A percentile compares a stretch with the other conserved stretches of the same genome.
These are phyloP conservation scores for Malurus leucopterus DNA, from an alignment of 2,797 vertebrate genomes.

Conservation along the genomic window DNA sequence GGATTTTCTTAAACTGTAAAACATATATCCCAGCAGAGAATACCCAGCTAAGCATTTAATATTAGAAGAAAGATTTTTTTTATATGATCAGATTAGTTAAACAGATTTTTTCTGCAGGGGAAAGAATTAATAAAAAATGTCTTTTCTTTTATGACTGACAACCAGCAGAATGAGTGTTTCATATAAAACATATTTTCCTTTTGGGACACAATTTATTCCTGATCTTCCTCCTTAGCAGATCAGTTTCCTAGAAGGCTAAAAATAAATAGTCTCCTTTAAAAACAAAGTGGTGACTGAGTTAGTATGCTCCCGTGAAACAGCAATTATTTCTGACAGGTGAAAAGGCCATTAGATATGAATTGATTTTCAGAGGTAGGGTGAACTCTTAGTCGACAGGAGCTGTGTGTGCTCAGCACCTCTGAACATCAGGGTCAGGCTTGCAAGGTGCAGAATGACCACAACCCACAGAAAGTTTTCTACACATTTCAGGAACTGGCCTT, in stretches of 20 bases:
- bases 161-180: conserved; percentile 26
- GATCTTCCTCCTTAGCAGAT: not conserved
- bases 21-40: not conserved
- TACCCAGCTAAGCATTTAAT: conserved; percentile 1
- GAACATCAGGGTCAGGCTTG: conserved; percentile 14
- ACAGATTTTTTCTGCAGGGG: conserved; percentile 34
- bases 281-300: conserved; percentile 31
- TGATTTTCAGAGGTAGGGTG: conserved; percentile 37
- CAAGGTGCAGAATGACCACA: conserved; percentile 22
- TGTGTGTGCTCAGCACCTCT: conserved; percentile 14
- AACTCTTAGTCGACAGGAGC: not conserved
- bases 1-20: not conserved
- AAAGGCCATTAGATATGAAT: conserved; percentile 48
- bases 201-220: conserved; percentile 25
- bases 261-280: conserved; percentile 35
- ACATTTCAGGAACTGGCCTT: not conserved
- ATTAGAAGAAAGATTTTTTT: conserved; percentile 11
- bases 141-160: conserved; percentile 39
- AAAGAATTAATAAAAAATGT: not conserved
- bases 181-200: conserved; percentile 47
- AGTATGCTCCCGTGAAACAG: conserved; percentile 29
- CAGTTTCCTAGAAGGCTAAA: conserved; percentile 7
- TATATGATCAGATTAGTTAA: conserved; percentile 30
- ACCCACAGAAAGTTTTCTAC: not conserved
- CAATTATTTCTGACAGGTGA: conserved; percentile 53